Conservation (phyloP, 2,888 invertebrate genomes). For the Cantharis rufa region DNA sequence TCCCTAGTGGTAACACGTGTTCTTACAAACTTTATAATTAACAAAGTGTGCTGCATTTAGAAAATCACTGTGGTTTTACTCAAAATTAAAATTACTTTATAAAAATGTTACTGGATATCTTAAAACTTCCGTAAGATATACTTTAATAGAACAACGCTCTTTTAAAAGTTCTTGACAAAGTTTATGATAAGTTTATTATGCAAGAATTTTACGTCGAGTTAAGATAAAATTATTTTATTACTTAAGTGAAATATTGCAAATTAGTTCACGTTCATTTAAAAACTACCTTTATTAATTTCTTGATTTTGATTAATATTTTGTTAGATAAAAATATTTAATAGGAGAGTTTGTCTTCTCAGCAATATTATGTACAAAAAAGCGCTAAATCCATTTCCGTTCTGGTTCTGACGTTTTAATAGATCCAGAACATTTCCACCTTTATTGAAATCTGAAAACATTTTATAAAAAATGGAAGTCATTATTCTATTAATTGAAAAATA, state of each 20-base stretch:
- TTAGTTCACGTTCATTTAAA: neutral
- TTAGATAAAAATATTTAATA: neutral
- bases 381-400: neutral
- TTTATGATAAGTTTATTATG: neutral
- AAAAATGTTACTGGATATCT: neutral
- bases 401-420: neutral
- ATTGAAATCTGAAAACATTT: neutral
- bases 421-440: neutral
- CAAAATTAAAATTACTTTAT: neutral
- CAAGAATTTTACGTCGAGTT: neutral
- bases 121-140: neutral
- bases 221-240: neutral
- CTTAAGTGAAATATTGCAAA: neutral
- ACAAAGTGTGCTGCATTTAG: constrained; percentile 16
- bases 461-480: neutral
- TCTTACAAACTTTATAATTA: constrained; percentile 24
- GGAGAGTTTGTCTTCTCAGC: neutral
- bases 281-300: neutral
- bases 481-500: neutral
- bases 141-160: neutral
- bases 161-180: neutral
- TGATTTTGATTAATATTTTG: neutral
- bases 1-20: constrained; percentile 22
- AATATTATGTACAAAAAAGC: neutral
- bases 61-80: constrained; percentile 8